Conservation (phyloP, 2,113 vertebrate genomes). For the Microcebus griseorufus region DNA sequence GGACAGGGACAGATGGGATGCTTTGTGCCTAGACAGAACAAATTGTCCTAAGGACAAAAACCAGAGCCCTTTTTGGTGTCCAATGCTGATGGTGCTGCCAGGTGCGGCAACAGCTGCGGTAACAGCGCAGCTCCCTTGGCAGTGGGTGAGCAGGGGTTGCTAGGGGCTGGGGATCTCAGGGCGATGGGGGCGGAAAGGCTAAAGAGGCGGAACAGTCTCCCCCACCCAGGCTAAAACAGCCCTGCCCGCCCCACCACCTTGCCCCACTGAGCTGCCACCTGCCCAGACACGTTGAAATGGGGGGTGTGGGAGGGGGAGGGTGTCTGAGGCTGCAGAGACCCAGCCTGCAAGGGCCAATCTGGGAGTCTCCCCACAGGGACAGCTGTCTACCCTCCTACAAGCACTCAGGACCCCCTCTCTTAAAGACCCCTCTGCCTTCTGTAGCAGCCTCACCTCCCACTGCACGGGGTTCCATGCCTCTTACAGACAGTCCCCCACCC, state of each 20-base stretch:
- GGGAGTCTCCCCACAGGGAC: neutral
- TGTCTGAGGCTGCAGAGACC: neutral
- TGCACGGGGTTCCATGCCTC: neutral
- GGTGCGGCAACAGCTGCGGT: rapidly evolving
- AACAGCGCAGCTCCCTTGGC: neutral
- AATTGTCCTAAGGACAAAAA: neutral
- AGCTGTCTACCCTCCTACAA: too few species aligned
- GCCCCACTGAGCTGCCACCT: neutral
- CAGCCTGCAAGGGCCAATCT: neutral
- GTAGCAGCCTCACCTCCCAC: neutral
- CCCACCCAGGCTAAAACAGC: neutral
- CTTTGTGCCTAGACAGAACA: neutral
- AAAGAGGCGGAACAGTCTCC: neutral
- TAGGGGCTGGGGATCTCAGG: rapidly evolving
- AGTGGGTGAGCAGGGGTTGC: rapidly evolving
- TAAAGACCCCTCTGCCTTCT: neutral
- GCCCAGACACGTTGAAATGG: rapidly evolving
- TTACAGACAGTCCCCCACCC: neutral
- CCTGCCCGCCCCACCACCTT: neutral
- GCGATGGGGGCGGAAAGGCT: too few species aligned
- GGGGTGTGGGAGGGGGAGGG: neutral
- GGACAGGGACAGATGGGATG: rapidly evolving
- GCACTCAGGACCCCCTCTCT: rapidly evolving
- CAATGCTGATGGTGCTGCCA: rapidly evolving
- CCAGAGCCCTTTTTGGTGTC: neutral